phyloP scores from a whole-genome alignment of 2,113 vertebrate species.

The Clarias magur region DNA sequence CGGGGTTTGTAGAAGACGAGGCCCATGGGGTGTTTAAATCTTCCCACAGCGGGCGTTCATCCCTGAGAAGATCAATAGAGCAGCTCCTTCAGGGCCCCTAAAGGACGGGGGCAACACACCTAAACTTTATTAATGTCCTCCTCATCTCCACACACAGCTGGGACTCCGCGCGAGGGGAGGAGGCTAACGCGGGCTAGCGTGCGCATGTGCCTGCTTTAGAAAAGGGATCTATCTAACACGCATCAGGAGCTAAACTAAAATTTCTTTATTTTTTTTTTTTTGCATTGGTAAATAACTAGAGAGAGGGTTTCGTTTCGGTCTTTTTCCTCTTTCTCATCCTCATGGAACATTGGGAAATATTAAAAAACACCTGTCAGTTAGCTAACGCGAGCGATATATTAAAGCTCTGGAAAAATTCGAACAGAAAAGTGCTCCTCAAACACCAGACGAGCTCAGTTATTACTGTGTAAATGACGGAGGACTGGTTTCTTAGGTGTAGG shows the following conservation, averaged over 20 bases:
- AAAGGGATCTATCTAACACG: neutral
- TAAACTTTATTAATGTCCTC: conserved; percentile 47
- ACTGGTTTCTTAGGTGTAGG: neutral
- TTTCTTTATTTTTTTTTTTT: neutral
- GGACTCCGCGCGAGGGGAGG: conserved; percentile 1
- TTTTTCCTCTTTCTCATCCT: neutral
- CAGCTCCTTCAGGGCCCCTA: conserved; percentile 41
- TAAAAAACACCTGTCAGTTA: neutral
- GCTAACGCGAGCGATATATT: neutral
- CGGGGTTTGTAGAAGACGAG: conserved; percentile 58
- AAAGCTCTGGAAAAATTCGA: neutral
- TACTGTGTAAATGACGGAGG: neutral
- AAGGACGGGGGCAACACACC: conserved; percentile 43
- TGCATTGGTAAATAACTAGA: neutral
- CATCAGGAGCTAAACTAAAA: neutral
- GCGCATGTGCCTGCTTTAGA: neutral
- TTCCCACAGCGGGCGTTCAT: conserved; percentile 65
- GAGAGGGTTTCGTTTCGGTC: neutral
- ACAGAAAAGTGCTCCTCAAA: neutral
- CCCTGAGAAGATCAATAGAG: conserved; percentile 68
- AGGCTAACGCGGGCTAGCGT: neutral
- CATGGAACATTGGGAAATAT: neutral
- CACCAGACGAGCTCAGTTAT: neutral
- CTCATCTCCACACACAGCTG: conserved; percentile 40
- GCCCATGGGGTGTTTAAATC: conserved; percentile 64